A percentile compares a stretch with the other conserved stretches of the same genome.
These are phyloP conservation scores for Abramis brama DNA, from an alignment of 2,113 vertebrate genomes.

Conservation along the genomic window DNA sequence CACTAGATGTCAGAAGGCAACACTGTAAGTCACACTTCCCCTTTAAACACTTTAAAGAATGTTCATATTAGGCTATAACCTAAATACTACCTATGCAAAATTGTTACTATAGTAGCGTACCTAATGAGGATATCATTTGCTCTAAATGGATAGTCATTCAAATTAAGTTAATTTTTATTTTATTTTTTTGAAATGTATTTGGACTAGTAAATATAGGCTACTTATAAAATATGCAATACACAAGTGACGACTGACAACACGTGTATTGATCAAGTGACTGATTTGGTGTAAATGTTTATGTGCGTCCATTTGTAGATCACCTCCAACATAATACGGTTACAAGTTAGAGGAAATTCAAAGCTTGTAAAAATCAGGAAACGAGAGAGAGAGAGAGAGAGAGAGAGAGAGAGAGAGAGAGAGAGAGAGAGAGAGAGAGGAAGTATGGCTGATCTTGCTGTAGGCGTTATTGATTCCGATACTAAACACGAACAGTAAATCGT, in stretches of 20 bases:
- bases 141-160: not conserved
- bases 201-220: not conserved
- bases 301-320: not conserved
- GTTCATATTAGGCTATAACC: not conserved
- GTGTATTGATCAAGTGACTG: not conserved
- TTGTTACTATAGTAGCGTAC: not conserved
- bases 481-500: not conserved
- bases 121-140: not conserved
- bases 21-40: not conserved
- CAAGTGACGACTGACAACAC: not conserved
- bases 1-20: not conserved
- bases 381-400: conserved; percentile 1
- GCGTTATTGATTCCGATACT: not conserved
- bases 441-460: not conserved
- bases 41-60: not conserved
- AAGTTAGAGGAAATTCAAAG: not conserved
- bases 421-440: conserved; percentile 11
- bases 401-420: conserved; percentile 7
- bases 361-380: not conserved
- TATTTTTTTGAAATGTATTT: not conserved
- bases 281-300: not conserved
- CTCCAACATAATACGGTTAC: not conserved
- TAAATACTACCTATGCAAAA: not conserved
- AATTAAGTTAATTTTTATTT: not conserved
- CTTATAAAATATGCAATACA: not conserved